phyloP scores from a whole-genome alignment of 1,140 invertebrate species.

The Drosophila athabasca region DNA sequence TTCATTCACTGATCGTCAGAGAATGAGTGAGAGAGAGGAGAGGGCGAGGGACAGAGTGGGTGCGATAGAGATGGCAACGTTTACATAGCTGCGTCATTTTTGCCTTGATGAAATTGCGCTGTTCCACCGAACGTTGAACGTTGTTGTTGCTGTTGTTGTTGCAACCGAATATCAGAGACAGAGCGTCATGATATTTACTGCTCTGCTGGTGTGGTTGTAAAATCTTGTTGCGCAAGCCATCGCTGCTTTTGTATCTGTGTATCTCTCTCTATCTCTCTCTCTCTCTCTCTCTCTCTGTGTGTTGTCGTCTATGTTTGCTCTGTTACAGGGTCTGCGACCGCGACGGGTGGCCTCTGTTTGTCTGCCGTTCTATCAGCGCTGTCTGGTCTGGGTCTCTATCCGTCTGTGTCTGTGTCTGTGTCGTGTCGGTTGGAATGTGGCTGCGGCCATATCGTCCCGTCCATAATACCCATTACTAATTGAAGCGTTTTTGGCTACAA shows the following conservation, averaged over 20 bases:
- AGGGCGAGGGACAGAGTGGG: slow-evolving; percentile 1
- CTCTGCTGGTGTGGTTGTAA: slow-evolving; percentile 47
- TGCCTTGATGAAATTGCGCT: slow-evolving; percentile 54
- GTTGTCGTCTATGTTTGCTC: slow-evolving; percentile 12
- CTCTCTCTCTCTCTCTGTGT: not conserved
- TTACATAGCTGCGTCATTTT: slow-evolving; percentile 56
- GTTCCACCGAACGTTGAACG: not conserved
- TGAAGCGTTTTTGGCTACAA: slow-evolving; percentile 22
- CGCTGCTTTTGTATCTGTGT: slow-evolving; percentile 6
- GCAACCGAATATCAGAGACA: slow-evolving; percentile 53
- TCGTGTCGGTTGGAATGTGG: slow-evolving; percentile 30
- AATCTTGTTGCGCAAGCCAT: slow-evolving; percentile 70
- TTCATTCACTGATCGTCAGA: slow-evolving; percentile 43
- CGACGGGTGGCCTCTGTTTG: slow-evolving; percentile 60
- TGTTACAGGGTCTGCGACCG: slow-evolving; percentile 67
- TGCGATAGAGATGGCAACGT: slow-evolving; percentile 18
- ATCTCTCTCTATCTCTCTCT: not conserved
- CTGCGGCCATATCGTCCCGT: slow-evolving; percentile 27
- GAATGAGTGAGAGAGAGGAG: not conserved
- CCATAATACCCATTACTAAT: slow-evolving; percentile 48
- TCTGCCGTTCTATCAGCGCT: slow-evolving; percentile 58
- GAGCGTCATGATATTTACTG: slow-evolving; percentile 56
- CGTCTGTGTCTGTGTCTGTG: not conserved
- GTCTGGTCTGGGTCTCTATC: slow-evolving; percentile 43
- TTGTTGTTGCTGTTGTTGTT: slow-evolving; percentile 22